phyloP scores from a whole-genome alignment of 2,888 invertebrate genomes.

The Tubiluchus corallicola region DNA sequence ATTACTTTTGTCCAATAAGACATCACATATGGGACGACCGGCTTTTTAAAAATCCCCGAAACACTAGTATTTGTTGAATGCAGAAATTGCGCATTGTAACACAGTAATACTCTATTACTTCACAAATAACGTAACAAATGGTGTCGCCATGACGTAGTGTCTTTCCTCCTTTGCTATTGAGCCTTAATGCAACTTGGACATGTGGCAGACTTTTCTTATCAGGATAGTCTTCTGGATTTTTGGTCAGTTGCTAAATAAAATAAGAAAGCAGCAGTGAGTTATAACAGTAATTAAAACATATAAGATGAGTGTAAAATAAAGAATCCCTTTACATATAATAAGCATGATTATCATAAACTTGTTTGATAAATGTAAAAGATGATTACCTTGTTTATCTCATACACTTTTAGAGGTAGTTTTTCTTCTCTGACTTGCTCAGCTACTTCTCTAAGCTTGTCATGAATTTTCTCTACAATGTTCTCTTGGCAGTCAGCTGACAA shows the following conservation, averaged over 20 bases:
- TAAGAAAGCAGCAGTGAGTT: no score
- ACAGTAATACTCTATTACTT: no score
- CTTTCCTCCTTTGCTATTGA: constrained; percentile 55
- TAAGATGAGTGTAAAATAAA: no score
- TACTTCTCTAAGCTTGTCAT: constrained; percentile 53
- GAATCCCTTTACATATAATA: no score
- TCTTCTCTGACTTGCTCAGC: constrained; percentile 48
- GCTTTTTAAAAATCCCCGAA: no score
- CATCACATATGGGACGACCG: no score
- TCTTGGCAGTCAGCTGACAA: constrained; percentile 45
- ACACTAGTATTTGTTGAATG: no score
- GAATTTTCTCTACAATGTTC: constrained; percentile 64
- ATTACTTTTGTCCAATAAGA: no score
- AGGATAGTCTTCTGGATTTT: constrained; percentile 76
- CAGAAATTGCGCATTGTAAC: no score
- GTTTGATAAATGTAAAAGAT: no score
- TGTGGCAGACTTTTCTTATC: constrained; percentile 65
- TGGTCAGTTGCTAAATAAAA: constrained; percentile 52
- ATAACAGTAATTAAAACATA: no score
- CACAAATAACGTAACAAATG: constrained; percentile 83
- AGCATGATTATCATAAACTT: no score
- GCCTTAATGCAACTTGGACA: constrained; percentile 71
- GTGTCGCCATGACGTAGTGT: constrained; percentile 83
- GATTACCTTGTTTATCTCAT: constrained; percentile 72
- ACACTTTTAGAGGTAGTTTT: constrained; percentile 47